These are phyloP conservation scores for Olivierus martensii DNA, from an alignment of 1,140 invertebrate species.

Conservation along the genomic window DNA sequence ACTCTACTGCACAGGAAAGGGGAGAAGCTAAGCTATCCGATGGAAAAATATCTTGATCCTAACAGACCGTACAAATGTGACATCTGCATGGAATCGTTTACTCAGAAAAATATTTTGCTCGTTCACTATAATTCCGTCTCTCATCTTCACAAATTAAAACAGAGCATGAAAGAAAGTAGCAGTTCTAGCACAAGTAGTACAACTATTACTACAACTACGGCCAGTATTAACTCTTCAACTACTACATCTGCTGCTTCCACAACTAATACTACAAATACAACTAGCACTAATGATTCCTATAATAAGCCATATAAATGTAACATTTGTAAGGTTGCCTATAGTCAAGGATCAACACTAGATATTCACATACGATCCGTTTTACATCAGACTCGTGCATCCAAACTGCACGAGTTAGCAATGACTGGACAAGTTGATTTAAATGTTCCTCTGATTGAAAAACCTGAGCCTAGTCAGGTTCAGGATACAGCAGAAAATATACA, in stretches of 20 bases:
- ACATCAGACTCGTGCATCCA: constrained; percentile 80
- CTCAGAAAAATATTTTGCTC: constrained; percentile 86
- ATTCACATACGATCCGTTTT: constrained; percentile 88
- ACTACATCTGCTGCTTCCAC: constrained; percentile 22
- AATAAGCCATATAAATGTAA: constrained; percentile 86
- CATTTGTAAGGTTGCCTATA: constrained; percentile 87
- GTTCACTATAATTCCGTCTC: constrained; percentile 94
- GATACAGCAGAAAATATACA: constrained; percentile 8
- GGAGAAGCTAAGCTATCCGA: constrained; percentile 75
- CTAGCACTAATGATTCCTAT: not conserved
- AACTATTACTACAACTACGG: not conserved
- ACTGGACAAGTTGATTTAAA: constrained; percentile 74
- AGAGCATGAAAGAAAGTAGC: constrained; percentile 50
- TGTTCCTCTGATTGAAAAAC: constrained; percentile 77
- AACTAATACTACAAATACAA: constrained; percentile 19
- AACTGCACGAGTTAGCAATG: constrained; percentile 73
- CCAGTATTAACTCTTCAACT: constrained; percentile 20
- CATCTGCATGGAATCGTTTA: constrained; percentile 93
- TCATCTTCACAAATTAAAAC: constrained; percentile 85
- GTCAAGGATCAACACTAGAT: constrained; percentile 80
- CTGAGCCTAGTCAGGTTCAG: constrained; percentile 34
- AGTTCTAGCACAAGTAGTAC: not conserved
- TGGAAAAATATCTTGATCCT: constrained; percentile 90
- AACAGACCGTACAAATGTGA: constrained; percentile 91
- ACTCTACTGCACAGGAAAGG: constrained; percentile 78